These are phyloP conservation scores for Spilarctia lutea DNA, from an alignment of 2,888 invertebrate species.

Conservation along the genomic window DNA sequence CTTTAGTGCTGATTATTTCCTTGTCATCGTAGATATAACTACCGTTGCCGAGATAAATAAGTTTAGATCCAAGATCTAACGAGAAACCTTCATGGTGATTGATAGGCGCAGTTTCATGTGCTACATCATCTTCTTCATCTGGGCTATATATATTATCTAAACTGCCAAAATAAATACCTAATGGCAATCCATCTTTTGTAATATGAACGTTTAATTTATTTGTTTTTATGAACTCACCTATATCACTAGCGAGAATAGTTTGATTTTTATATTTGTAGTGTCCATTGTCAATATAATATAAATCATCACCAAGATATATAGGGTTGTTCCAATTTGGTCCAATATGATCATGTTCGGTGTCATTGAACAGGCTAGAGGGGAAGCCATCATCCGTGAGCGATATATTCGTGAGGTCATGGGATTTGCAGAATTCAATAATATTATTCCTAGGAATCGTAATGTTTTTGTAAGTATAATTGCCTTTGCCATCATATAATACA, in stretches of 20 bases:
- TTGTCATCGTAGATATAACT: not conserved
- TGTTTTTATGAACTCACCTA: not conserved
- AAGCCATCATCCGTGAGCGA: not conserved
- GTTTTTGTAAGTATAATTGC: not conserved
- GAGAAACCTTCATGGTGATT: not conserved
- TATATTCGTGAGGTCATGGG: not conserved
- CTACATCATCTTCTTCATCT: not conserved
- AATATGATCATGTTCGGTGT: not conserved
- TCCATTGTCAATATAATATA: not conserved
- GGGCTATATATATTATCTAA: not conserved
- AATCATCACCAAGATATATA: not conserved
- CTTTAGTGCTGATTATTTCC: not conserved
- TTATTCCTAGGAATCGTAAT: not conserved
- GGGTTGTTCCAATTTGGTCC: not conserved
- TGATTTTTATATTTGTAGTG: not conserved
- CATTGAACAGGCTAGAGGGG: not conserved
- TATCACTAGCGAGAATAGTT: not conserved
- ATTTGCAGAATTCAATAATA: not conserved
- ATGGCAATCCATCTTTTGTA: not conserved
- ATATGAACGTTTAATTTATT: constrained; percentile 1
- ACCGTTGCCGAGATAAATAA: not conserved
- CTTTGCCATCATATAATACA: not conserved
- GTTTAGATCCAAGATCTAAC: not conserved
- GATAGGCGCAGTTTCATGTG: not conserved
- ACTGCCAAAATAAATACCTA: not conserved